Conservation (phyloP, 2,797 vertebrate species). For the Ptychobarbus kaznakovi region DNA sequence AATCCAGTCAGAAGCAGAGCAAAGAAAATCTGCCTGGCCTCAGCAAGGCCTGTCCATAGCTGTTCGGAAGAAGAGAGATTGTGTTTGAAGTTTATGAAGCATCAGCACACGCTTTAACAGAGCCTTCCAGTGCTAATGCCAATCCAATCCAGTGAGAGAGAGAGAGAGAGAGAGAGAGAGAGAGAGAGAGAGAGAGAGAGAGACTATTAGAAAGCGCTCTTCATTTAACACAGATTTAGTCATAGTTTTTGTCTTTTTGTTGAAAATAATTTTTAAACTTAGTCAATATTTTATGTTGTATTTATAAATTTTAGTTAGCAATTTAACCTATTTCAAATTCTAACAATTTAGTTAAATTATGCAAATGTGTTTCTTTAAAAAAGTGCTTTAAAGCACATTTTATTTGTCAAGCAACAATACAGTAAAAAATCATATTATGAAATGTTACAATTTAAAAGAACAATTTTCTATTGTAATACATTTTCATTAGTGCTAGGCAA, state of each 20-base stretch:
- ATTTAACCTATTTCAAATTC: too few relatives aligned
- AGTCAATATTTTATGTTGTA: neutral
- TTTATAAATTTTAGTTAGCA: neutral
- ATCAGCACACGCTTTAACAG: slow-evolving; percentile 67
- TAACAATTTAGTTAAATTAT: neutral
- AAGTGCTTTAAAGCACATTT: too few relatives aligned
- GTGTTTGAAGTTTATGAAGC: slow-evolving; percentile 74
- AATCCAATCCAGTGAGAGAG: slow-evolving; percentile 54
- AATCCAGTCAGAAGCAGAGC: slow-evolving; percentile 46
- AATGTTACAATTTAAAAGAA: neutral
- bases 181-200: neutral
- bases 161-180: neutral
- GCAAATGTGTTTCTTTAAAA: neutral
- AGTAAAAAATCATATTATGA: neutral
- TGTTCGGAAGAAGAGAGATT: slow-evolving; percentile 62
- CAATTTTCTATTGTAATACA: neutral
- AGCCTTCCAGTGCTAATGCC: slow-evolving; percentile 61
- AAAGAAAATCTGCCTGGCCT: slow-evolving; percentile 57
- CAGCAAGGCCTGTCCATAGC: slow-evolving; percentile 60
- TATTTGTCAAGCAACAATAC: neutral
- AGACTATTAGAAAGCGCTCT: neutral
- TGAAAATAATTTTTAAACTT: neutral
- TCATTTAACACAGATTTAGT: neutral
- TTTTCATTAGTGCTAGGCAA: too few relatives aligned
- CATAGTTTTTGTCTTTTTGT: neutral